Evolutionary conservation across 2,113 vertebrate species (phyloP).

Genomic region (Percina caprodes): DNA sequence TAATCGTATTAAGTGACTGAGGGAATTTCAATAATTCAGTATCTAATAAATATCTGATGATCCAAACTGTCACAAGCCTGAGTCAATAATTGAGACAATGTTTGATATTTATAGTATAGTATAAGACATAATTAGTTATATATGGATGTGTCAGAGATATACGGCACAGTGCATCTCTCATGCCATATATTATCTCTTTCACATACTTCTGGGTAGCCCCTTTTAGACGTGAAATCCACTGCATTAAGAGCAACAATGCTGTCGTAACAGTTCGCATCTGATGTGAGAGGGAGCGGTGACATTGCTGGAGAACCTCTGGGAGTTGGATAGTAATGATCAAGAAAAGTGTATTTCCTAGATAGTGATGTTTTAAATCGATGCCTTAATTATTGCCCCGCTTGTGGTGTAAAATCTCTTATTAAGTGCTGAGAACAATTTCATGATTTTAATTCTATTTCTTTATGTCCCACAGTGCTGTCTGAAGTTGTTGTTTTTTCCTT

Average conservation of each 20-base stretch:
- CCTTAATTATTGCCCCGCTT: neutral
- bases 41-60: neutral
- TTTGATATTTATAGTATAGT: neutral
- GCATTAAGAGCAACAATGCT: neutral
- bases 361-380: slow-evolving; percentile 26
- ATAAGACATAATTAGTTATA: slow-evolving; percentile 10
- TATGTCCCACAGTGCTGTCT: neutral
- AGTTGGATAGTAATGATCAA: neutral
- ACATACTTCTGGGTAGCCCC: neutral
- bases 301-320: neutral
- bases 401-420: neutral
- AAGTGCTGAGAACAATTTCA: slow-evolving; percentile 10
- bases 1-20: neutral
- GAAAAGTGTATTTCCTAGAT: neutral
- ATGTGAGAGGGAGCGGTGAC: neutral
- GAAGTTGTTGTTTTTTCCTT: neutral
- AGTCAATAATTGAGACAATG: neutral
- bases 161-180: slow-evolving; percentile 7
- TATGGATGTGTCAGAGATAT: slow-evolving; percentile 2
- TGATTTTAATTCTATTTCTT: slow-evolving; percentile 19
- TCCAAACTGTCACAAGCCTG: neutral
- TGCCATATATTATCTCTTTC: neutral
- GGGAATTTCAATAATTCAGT: no score
- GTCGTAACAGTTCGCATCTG: slow-evolving; percentile 2
- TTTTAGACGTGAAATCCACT: slow-evolving; percentile 13